Conservation (phyloP, 2,797 vertebrate genomes). For the Sylvilagus floridanus region DNA sequence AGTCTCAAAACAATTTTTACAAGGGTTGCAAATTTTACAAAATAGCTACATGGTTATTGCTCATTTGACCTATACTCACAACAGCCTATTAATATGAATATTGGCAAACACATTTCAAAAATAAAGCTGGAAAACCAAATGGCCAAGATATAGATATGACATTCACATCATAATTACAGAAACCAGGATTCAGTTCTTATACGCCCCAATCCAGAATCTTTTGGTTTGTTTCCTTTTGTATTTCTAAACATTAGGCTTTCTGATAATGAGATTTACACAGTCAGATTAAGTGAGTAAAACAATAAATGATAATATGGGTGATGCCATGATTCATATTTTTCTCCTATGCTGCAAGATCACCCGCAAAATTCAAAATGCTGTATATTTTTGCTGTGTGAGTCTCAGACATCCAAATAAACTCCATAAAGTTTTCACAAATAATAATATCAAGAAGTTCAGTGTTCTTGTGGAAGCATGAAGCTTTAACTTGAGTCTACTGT, state of each 20-base stretch:
- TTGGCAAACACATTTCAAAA: not conserved
- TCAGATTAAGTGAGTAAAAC: not conserved
- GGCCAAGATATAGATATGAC: not conserved
- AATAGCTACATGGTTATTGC: not conserved
- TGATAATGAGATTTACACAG: not conserved
- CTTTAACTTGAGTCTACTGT: not conserved
- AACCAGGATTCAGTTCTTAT: not conserved
- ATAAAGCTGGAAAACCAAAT: not conserved
- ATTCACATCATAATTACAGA: not conserved
- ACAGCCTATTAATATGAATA: not conserved
- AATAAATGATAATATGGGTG: not conserved
- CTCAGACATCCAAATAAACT: not conserved
- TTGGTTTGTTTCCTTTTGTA: not conserved
- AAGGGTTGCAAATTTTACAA: not conserved
- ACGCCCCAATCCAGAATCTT: not conserved
- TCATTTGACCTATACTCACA: not conserved
- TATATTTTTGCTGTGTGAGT: not conserved
- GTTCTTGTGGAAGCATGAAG: not conserved
- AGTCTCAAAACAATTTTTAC: not conserved
- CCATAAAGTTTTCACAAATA: not conserved
- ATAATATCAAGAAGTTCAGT: not conserved
- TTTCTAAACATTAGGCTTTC: not conserved
- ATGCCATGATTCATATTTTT: not conserved
- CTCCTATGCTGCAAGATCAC: not conserved
- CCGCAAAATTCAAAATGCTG: not conserved